Evolutionary conservation across 2,113 vertebrate species (phyloP).

Genomic region (Pseudonaja textilis): DNA sequence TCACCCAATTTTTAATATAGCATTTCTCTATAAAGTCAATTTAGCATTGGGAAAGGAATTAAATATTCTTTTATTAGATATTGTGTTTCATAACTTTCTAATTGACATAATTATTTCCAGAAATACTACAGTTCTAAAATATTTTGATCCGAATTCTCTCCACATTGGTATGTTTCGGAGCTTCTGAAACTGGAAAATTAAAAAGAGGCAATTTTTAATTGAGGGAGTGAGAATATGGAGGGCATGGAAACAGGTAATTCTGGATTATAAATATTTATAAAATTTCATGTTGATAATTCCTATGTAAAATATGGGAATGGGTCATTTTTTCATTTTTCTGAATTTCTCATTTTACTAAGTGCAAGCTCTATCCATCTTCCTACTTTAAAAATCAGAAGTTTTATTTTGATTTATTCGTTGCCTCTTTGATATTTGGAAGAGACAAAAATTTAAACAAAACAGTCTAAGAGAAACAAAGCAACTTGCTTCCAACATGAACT

Average conservation of each 20-base stretch:
- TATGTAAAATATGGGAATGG: not conserved
- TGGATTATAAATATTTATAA: not conserved
- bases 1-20: not conserved
- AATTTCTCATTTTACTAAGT: not conserved
- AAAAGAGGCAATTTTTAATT: not conserved
- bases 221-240: not conserved
- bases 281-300: not conserved
- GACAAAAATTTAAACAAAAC: not conserved
- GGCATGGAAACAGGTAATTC: not conserved
- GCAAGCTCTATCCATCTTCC: not conserved
- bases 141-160: not conserved
- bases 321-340: not conserved
- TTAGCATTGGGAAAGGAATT: not conserved
- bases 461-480: not conserved
- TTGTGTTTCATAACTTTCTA: not conserved
- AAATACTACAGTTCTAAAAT: not conserved
- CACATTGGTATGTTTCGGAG: not conserved
- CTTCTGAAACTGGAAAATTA: not conserved
- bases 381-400: not conserved
- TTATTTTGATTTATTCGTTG: not conserved
- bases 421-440: not conserved
- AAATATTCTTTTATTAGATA: not conserved
- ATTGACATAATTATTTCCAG: not conserved
- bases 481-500: slow-evolving; percentile 5
- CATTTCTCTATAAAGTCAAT: not conserved